These are phyloP conservation scores for Chrysolina oricalcia DNA, from an alignment of 2,888 invertebrate species.

Conservation along the genomic window DNA sequence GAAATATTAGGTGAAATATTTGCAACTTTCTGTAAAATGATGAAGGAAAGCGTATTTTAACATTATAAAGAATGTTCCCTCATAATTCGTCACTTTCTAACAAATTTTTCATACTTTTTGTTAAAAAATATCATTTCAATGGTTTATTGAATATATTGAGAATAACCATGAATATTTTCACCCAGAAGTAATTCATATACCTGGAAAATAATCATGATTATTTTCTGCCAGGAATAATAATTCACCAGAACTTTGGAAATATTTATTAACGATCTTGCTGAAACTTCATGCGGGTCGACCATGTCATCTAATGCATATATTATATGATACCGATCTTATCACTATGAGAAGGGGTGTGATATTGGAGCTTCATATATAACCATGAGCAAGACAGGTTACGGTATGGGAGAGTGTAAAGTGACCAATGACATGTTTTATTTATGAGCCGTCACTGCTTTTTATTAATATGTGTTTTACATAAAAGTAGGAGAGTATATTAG, in stretches of 20 bases:
- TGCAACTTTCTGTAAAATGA: too few species aligned
- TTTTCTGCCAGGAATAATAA: neutral
- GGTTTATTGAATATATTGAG: too few species aligned
- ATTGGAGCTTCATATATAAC: slow-evolving; percentile 64
- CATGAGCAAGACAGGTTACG: slow-evolving; percentile 65
- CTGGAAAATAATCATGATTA: too few species aligned
- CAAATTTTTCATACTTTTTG: too few species aligned
- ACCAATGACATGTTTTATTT: slow-evolving; percentile 63
- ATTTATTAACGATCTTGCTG: neutral
- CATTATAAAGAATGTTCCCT: too few species aligned
- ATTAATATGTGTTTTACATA: slow-evolving; percentile 4
- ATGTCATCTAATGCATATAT: slow-evolving; percentile 11
- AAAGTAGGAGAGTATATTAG: neutral
- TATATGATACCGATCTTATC: slow-evolving; percentile 55
- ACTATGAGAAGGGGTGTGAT: slow-evolving; percentile 66
- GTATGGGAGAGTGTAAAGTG: slow-evolving; percentile 63
- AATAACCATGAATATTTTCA: too few species aligned
- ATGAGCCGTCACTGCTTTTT: slow-evolving; percentile 40
- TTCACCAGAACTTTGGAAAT: neutral
- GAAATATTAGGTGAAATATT: too few species aligned
- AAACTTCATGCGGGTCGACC: neutral
- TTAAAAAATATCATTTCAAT: too few species aligned
- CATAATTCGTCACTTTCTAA: too few species aligned
- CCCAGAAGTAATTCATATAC: too few species aligned
- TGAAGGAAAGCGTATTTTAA: too few species aligned